Conservation (phyloP, 2,888 invertebrate species). For the Liopterus haemorrhoidalis region DNA sequence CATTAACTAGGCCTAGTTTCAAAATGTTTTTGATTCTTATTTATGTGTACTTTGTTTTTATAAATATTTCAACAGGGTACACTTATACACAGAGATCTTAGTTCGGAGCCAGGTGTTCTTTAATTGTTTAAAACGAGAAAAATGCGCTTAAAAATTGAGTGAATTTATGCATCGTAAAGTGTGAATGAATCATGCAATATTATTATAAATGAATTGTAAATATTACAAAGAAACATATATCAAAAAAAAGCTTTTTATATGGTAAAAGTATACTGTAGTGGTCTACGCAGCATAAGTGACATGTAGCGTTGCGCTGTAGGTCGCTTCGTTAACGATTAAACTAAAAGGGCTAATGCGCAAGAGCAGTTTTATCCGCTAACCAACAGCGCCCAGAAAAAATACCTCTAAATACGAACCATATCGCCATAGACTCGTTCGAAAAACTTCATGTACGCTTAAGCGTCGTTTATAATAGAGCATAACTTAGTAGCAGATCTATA, state of each 20-base stretch:
- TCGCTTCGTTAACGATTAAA: no score
- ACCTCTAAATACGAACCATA: no score
- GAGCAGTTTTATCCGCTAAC: no score
- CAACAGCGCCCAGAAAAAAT: no score
- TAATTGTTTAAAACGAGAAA: conserved; percentile 17
- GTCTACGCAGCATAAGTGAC: no score
- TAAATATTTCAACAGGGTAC: conserved; percentile 21
- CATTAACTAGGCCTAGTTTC: conserved; percentile 21
- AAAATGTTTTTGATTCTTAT: conserved; percentile 10
- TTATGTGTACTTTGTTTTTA: conserved; percentile 23
- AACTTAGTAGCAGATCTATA: no score
- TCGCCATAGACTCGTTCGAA: no score
- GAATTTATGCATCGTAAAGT: background rate
- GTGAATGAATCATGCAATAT: conserved; percentile 16
- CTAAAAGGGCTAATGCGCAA: no score
- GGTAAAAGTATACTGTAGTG: conserved; percentile 21
- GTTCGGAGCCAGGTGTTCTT: conserved; percentile 15
- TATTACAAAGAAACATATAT: conserved; percentile 25
- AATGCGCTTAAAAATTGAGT: conserved; percentile 12
- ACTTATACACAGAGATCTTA: conserved; percentile 16
- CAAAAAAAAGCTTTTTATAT: conserved; percentile 24
- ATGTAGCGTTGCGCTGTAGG: no score
- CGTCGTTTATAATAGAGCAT: no score
- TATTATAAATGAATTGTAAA: conserved; percentile 22
- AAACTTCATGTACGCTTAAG: no score